These are phyloP conservation scores for Myzus persicae DNA, from an alignment of 1,140 invertebrate species.

Conservation along the genomic window DNA sequence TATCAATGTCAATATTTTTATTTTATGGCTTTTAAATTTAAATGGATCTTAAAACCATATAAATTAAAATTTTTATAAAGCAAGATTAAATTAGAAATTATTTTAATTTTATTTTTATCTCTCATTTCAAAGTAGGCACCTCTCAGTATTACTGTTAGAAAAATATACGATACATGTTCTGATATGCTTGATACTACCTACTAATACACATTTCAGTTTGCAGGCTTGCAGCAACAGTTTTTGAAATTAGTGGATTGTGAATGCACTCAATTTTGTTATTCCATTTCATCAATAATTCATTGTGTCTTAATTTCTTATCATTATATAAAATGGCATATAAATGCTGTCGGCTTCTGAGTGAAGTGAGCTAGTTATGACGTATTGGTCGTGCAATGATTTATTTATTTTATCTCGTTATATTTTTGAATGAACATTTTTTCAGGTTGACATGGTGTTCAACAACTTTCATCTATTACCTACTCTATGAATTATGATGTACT, in stretches of 20 bases:
- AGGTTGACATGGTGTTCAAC: not conserved
- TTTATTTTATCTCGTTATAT: not conserved
- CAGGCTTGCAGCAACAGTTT: not conserved
- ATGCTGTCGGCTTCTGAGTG: not conserved
- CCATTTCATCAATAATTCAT: not conserved
- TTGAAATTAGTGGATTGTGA: not conserved
- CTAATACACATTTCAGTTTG: too few relatives aligned
- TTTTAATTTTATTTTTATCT: not conserved
- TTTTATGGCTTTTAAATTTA: not conserved
- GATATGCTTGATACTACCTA: not conserved
- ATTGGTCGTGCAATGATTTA: not conserved
- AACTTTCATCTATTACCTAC: not conserved
- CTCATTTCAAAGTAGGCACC: not conserved
- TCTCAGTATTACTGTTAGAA: not conserved
- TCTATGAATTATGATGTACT: not conserved
- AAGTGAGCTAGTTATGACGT: not conserved
- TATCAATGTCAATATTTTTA: not conserved
- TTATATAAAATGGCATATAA: not conserved
- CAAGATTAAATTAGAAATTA: not conserved
- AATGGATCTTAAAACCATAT: not conserved
- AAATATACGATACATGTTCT: not conserved
- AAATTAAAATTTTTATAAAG: not conserved
- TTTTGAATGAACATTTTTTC: not conserved
- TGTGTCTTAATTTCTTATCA: not conserved
- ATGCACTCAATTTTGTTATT: not conserved